A percentile compares a stretch with the other conserved stretches of the same genome.
Conservation (phyloP, 2,797 vertebrate genomes). For the Lepilemur septentrionalis region DNA sequence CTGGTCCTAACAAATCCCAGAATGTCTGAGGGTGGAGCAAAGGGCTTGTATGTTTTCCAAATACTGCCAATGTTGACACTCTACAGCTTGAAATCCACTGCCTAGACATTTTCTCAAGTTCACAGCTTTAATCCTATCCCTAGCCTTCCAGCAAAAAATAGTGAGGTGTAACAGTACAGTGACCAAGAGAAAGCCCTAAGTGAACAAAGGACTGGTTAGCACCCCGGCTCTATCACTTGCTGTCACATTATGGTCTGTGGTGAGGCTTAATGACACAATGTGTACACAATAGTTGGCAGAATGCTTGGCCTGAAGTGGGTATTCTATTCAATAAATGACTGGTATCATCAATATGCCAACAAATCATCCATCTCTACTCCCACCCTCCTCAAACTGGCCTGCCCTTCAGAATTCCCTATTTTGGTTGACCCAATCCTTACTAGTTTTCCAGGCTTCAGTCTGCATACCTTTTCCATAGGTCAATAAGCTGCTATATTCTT, state of each 20-base stretch:
- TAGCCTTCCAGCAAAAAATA: background rate
- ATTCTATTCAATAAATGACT: slow-evolving; percentile 36
- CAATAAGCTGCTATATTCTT: background rate
- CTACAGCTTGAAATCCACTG: background rate
- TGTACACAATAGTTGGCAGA: background rate
- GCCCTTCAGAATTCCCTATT: background rate
- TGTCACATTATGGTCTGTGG: background rate
- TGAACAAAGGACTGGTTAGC: background rate
- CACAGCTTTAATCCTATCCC: slow-evolving; percentile 38
- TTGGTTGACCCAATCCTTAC: background rate
- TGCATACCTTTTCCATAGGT: background rate
- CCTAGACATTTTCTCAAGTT: slow-evolving; percentile 7
- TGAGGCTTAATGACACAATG: slow-evolving; percentile 8
- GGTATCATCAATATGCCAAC: background rate
- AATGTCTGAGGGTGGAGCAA: background rate
- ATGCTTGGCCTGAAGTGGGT: background rate
- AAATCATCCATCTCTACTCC: background rate
- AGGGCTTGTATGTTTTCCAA: background rate
- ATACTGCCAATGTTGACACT: background rate
- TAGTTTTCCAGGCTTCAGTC: slow-evolving; percentile 10
- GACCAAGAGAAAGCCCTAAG: background rate
- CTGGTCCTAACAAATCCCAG: slow-evolving; percentile 26
- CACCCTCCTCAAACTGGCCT: background rate
- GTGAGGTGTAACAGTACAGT: background rate
- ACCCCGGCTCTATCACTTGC: background rate